Evolutionary conservation across 2,113 vertebrate species (phyloP), one percentile per base, ranked within the genome.

Genomic region (Erythrolamprus reginae): DNA sequence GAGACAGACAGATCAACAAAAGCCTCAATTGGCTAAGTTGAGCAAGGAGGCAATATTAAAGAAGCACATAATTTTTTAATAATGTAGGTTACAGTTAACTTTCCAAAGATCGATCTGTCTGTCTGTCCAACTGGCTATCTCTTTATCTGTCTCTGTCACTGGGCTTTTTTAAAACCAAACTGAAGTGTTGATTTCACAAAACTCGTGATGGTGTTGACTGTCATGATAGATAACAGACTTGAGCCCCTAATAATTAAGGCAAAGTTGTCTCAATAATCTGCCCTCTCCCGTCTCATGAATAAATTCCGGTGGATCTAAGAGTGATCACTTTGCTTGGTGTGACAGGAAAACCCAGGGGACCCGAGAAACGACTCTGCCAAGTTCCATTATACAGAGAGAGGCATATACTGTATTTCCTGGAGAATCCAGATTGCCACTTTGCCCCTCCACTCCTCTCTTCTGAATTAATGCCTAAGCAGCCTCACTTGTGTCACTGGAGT

Each of bases 331-430:
- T 86, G 90, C 61, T 89, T 3, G 61, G 21, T 85, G 42, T 52
- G 93, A 90, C 19, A 5, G 90, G 88, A 88, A 94, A 94, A 90
- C 3, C 21, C 8, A 84, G 53, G 56, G 56, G 38, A 93, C 28
- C 0, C 55, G 13, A 13, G 38, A 92, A 91, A 85, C 5, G 19
- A 12, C 92, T 51, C 3, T 93, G 24, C 48, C 90, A 5, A 55
- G 23, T 84, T 61, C 21, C 65, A 45, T 42, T 87, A 48, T 51
- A 24, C 8, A 15, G 8, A 77, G 88, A 3, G 85, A 50, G 52
- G 90, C 58, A 50, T 82, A 70, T 0, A n/a, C n/a, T n/a, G n/a
- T n/a, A 51, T 0, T 92, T 93, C 38, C 58, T 86, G 83, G 86
- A 50, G 13, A 92, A 85, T 45, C 4, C 0, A 77, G 10, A 23